Base-by-base conservation (phyloP, 2,113 vertebrate species). In the Lagopus muta region DNA sequence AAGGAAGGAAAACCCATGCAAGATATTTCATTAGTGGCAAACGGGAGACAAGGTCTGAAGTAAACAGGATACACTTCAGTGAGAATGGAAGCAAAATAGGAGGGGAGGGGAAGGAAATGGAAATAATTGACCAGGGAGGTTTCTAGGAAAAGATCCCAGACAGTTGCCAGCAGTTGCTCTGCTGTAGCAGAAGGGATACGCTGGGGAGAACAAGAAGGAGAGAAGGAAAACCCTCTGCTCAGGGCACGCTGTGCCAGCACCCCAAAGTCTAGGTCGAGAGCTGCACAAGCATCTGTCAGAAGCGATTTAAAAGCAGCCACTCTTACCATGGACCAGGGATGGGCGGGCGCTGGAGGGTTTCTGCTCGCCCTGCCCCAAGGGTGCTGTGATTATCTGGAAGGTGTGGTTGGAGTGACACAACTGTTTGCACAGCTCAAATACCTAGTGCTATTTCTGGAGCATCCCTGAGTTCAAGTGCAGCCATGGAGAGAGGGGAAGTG, bases 1-100 rank as follows among this genome's bases (percentile, higher is more conserved):
- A 69, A 93, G 87, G 92, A 82, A 81, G 67, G 40, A 76, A 75
- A 89, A 89, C 34, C 74, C 72, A 25, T 84, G 76, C 77, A 72
- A 78, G 54, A 72, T 27, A 75, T 91, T 95, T 92, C 84, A 76
- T 89, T 79, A 78, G 75, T 86, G 54, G 58, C 77, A 93, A 95
- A 82, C 22, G 74, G 64, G n/a, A 89, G 47, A 17, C 62, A 45
- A 0, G 1, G n/a, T 54, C 62, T 82, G 81, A 73, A 91, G 60
- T 82, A 89, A 94, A 95, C 77, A 87, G 54, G 81, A 90, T 79
- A 38, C 24, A 42, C 18, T 76, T 78, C 0, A 0, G 11, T 61
- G 67, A 89, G n/a, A 27, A 57, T 1, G 4, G 77, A 82, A 27
- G 66, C 8, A n/a, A 87, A 82, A 64, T 3, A 52, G 25, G 8